Base-by-base conservation (phyloP, 2,888 invertebrate species). In the Agonopterix subpropinquella region DNA sequence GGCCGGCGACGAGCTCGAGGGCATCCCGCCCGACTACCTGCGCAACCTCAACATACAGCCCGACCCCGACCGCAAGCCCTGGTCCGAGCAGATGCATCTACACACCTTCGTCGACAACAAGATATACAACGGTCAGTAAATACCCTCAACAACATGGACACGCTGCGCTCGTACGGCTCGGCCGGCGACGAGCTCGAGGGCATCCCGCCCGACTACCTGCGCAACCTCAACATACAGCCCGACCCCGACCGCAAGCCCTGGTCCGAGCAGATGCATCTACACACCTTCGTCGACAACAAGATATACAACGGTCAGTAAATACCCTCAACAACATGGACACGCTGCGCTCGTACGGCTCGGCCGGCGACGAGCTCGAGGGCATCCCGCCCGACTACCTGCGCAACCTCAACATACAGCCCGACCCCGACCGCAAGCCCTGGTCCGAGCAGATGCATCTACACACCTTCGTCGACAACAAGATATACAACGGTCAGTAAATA, bases 121-220 rank as follows among this genome's bases (percentile, higher is more conserved):
- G 82, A 93, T 96, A 50, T 96, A 95, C 77, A 96, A 96, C 77
- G 96, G 96, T 95, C 73, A 90, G 91, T 50, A n/a, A n/a, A n/a
- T n/a, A n/a, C 86, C 50, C 89, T 91, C 65, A 96, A 96, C 89
- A 96, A 96, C 88, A 91, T 96, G 73, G 98, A 98, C 85, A 96
- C 96, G 49, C 89, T 97, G 65, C 91, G 97, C 62, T 96, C 96
- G 77, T 98, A 98, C 83, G 97, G 97, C 56, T 97, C 97, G 52
- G 97, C 97, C 43, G 96, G 96, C 36, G 98, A 98, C 83, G 97
- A 97, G 76, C 89, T 98, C 48, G 97, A 98, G 83, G 95, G 93
- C 73, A 92, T 95, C 52, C 95, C 95, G 52, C 93, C 94, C 44
- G 95, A 96, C 88, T 96, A 95, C 84, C 89, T 92, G 48, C 92